Evolutionary conservation across 2,888 invertebrate genomes (phyloP), one percentile per base, ranked within the genome.

Genomic region (Druceiella hillmani): DNA sequence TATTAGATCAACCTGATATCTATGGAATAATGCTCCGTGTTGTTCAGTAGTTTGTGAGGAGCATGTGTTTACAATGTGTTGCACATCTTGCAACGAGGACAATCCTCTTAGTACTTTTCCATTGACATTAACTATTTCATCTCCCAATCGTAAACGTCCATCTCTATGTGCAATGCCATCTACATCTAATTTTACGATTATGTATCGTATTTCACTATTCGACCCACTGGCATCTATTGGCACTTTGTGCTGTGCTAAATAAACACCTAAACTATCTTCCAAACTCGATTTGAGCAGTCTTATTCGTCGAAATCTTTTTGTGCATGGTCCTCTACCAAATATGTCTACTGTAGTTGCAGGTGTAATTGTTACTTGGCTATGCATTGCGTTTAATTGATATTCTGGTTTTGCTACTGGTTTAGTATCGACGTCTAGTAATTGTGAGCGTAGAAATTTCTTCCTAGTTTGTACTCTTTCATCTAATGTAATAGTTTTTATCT

Each of bases 71-170:
- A 73, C 72, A 45, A 78, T 67, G 30, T 76, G 66, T 50, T 78
- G 78, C 11, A 78, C 77, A 50, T 81, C 83, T 54, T 78, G 75
- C 39, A 78, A 65, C 4, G 81, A 78, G 27, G 81, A 75, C 37
- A 89, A 70, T 2, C 86, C 87, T 44, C 84, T 76, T 41, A 93
- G 64, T 45, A 87, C 79, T 54, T 78, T 79, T 6, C 90, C 90
- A 60, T 92, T 92, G 17, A 91, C 86, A 62, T 88, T 87, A 7
- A 92, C 83, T 46, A 93, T 84, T 73, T 92, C 89, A 63, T 93
- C 93, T 9, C 90, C 90, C 40, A 88, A 76, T 52, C 81, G 75
- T 43, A 94, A 73, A 51, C 87, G 76, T 12, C 88, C 87, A 58
- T 89, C 87, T 62, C 87, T 86, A 46, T 78, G 78, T 14, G 81